Evolutionary conservation across 2,888 invertebrate genomes (phyloP).

Genomic region (Macrosiphum euphorbiae): DNA sequence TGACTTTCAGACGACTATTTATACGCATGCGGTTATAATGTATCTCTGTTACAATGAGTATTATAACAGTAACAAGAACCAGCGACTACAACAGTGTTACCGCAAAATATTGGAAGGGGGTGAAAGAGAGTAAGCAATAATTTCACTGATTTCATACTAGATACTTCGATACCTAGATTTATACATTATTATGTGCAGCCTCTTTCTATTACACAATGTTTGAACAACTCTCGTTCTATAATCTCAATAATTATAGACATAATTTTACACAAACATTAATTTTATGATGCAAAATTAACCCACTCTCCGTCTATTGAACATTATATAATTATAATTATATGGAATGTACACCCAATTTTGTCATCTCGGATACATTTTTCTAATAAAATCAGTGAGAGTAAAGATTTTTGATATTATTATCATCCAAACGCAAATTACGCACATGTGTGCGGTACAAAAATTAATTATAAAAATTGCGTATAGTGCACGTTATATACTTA

Average conservation of each 20-base stretch:
- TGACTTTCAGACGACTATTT: background rate
- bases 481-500: background rate
- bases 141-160: background rate
- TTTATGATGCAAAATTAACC: background rate
- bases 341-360: background rate
- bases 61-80: background rate
- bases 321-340: too few species aligned
- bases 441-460: background rate
- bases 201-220: too few species aligned
- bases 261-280: background rate
- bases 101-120: background rate
- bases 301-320: background rate
- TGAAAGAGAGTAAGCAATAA: background rate
- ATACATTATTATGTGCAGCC: too few species aligned
- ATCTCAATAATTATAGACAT: background rate
- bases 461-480: background rate
- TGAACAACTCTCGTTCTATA: background rate
- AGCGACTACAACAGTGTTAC: background rate
- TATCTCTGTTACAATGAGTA: background rate
- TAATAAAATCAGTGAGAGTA: background rate
- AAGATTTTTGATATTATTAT: background rate
- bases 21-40: background rate
- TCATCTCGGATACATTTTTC: background rate
- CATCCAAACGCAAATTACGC: background rate
- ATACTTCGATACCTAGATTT: too few species aligned